These are phyloP conservation scores for Ennomos erosarius DNA, from an alignment of 2,888 invertebrate genomes.

Conservation along the genomic window DNA sequence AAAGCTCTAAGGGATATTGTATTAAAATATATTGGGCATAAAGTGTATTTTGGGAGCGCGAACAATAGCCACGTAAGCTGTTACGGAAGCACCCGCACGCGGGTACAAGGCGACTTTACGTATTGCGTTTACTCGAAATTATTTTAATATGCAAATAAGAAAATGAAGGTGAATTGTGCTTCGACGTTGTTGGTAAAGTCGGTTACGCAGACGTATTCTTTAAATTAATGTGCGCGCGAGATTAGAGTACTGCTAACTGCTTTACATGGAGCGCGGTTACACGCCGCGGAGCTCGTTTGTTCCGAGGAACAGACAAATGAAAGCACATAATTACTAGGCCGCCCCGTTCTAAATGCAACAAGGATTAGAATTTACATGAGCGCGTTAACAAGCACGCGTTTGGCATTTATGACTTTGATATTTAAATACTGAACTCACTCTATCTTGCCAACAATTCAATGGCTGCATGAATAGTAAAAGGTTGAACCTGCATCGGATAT, in stretches of 20 bases:
- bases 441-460: constrained; percentile 38
- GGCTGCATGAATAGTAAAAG: constrained; percentile 39
- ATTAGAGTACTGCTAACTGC: constrained; percentile 84
- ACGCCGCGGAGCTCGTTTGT: constrained; percentile 75
- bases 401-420: constrained; percentile 81
- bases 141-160: constrained; percentile 86
- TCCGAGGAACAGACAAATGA: constrained; percentile 82
- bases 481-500: constrained; percentile 38
- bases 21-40: constrained; percentile 52
- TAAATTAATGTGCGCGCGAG: constrained; percentile 83
- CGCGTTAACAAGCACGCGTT: constrained; percentile 80
- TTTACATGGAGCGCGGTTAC: constrained; percentile 81
- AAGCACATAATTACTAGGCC: constrained; percentile 85
- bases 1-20: constrained; percentile 49
- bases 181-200: constrained; percentile 78
- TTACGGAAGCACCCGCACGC: constrained; percentile 52
- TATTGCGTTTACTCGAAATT: constrained; percentile 84
- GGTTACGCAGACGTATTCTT: constrained; percentile 84
- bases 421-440: constrained; percentile 61
- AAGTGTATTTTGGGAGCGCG: constrained; percentile 59
- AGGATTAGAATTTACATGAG: constrained; percentile 83
- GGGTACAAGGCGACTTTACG: constrained; percentile 76
- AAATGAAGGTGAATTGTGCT: constrained; percentile 83
- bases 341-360: constrained; percentile 82
- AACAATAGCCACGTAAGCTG: constrained; percentile 52